Base-by-base conservation (phyloP, 1,140 invertebrate species). In the Tetramorium simillimum region DNA sequence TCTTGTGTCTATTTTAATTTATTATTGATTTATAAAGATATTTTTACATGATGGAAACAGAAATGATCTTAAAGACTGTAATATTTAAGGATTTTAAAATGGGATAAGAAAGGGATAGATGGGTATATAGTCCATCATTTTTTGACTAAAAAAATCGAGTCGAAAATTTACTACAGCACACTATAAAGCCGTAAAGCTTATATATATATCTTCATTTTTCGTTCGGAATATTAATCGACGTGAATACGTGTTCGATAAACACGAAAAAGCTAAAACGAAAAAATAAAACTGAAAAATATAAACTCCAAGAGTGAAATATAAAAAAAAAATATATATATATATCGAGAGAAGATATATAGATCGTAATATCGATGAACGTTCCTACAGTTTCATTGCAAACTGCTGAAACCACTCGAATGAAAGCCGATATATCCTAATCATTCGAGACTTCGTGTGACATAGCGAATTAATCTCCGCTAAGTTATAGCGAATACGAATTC, bases 401-500 rank as follows among this genome's bases (percentile, higher is more conserved):
- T 49, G 24, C 18, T n/a, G 3, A 10, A 58, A 43, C 10, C 18
- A 6, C 33, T 58, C 21, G 16, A 46, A 18, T 7, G 21, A 58
- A 4, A 3, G 3, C 40, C 3, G 14, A 40, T 60, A 16, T 2
- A 43, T 60, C 53, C 51, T 21, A 56, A 82, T 21, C 49, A 21
- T 16, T 3, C 21, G 40, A 46, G 5, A 58, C 37, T 82, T 72
- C 2, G 40, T 16, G 28, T 40, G 28, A 62, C 24, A 18, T 24
- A 28, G 24, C n/a, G 51, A 82, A 72, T 72, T 82, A 82, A 82
- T 82, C 63, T 43, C 18, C 7, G 53, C 24, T 40, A 28, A 58
- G 80, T 73, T 58, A 49, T 16, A 60, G 51, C 18, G 7, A 56
- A n/a, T 37, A 67, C 18, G 16, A 80, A 82, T 46, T 72, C 24